Evolutionary conservation across 2,113 vertebrate species (phyloP).

Genomic region (Merops nubicus): DNA sequence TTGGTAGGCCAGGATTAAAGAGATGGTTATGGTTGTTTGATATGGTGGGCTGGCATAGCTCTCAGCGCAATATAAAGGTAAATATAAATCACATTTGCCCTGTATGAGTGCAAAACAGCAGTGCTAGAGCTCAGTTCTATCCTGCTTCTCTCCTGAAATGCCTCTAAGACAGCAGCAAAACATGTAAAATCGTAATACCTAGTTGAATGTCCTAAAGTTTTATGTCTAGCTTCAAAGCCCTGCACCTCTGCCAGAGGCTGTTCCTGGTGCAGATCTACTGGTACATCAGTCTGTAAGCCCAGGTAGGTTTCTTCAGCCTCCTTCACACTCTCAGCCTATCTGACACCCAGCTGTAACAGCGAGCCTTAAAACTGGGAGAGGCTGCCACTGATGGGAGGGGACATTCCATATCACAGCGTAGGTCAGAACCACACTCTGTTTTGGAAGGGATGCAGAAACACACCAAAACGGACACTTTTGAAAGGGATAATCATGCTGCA

Average conservation of each 20-base stretch:
- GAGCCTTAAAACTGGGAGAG: background rate
- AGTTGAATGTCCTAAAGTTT: rapidly evolving
- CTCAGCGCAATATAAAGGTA: background rate
- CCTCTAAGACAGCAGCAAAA: background rate
- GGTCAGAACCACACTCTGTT: background rate
- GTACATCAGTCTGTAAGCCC: background rate
- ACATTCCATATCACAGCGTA: background rate
- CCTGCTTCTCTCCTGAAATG: background rate
- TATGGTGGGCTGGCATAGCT: background rate
- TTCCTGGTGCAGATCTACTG: background rate
- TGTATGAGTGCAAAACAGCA: background rate
- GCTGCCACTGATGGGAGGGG: background rate
- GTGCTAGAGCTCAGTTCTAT: background rate
- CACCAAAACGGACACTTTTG: background rate
- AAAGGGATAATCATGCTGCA: background rate
- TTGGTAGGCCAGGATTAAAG: background rate
- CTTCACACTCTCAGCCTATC: background rate
- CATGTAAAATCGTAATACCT: background rate
- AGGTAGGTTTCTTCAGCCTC: background rate
- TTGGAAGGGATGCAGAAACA: background rate
- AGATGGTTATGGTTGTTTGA: background rate
- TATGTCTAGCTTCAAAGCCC: background rate
- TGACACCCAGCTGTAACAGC: background rate
- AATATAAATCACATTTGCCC: background rate
- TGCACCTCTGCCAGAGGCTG: background rate